Evolutionary conservation across 1,140 invertebrate species (phyloP).

Genomic region (Drosophila littoralis): DNA sequence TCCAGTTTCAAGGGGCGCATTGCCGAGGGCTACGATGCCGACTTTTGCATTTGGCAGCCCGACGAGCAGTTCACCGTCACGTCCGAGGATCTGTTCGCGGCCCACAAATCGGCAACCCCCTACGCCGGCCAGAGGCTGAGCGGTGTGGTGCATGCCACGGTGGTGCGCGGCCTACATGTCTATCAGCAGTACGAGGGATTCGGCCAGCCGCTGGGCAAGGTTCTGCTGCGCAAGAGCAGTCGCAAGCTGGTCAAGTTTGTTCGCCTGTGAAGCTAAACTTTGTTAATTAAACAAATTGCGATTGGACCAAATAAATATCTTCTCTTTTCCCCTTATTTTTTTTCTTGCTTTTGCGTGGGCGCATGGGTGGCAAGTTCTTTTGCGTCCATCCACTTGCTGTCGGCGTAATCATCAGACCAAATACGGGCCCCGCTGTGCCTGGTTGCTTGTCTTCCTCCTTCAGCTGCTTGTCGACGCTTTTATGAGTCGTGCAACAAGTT

Average conservation of each 20-base stretch:
- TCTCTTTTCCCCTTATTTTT: no score
- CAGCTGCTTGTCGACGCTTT: slow-evolving; percentile 22
- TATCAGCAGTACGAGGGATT: slow-evolving; percentile 83
- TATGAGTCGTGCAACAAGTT: slow-evolving; percentile 72
- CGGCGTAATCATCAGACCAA: background rate
- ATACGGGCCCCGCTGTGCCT: background rate
- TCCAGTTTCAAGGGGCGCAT: slow-evolving; percentile 87
- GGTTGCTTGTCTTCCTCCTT: slow-evolving; percentile 4
- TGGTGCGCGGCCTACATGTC: slow-evolving; percentile 86
- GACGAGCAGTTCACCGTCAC: slow-evolving; percentile 86
- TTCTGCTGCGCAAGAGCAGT: slow-evolving; percentile 72
- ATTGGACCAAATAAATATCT: slow-evolving; percentile 4
- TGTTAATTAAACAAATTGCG: slow-evolving; percentile 56
- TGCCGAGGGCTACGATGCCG: slow-evolving; percentile 88
- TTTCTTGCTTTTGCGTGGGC: background rate
- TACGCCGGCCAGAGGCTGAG: slow-evolving; percentile 86
- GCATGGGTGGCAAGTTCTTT: background rate
- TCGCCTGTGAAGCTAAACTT: slow-evolving; percentile 60
- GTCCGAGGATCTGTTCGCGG: slow-evolving; percentile 85
- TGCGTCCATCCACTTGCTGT: slow-evolving; percentile 5
- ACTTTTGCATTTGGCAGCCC: slow-evolving; percentile 90
- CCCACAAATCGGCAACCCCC: slow-evolving; percentile 87
- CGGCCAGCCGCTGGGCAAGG: slow-evolving; percentile 78
- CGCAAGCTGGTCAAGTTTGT: slow-evolving; percentile 82
- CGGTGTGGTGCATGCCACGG: slow-evolving; percentile 87